These are phyloP conservation scores for Telenomus remus DNA, from an alignment of 1,140 invertebrate genomes.

Conservation along the genomic window DNA sequence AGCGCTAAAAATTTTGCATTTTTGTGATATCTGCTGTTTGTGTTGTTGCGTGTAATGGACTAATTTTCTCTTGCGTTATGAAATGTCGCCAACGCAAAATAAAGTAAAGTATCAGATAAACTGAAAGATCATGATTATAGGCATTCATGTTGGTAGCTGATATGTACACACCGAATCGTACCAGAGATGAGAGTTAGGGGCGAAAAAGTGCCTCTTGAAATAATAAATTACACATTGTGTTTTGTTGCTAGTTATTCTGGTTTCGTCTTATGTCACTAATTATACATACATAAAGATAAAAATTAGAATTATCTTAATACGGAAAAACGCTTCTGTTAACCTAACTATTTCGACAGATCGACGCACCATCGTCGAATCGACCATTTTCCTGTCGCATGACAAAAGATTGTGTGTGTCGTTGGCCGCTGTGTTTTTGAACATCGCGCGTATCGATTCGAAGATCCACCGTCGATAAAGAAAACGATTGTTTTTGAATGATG, in stretches of 20 bases:
- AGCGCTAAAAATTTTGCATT: constrained; percentile 56
- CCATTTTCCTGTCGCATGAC: neutral
- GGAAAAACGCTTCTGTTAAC: constrained; percentile 38
- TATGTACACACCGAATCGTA: constrained; percentile 56
- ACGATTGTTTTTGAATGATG: constrained; percentile 31
- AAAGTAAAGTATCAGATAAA: constrained; percentile 18
- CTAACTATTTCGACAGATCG: constrained; percentile 45
- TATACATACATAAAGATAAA: constrained; percentile 61
- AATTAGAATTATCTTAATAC: constrained; percentile 58
- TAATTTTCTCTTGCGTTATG: too few species aligned
- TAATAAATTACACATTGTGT: constrained; percentile 60
- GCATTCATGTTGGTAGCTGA: constrained; percentile 47
- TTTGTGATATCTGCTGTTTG: neutral
- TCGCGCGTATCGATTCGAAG: constrained; percentile 21
- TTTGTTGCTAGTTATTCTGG: constrained; percentile 62
- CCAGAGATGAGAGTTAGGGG: constrained; percentile 43
- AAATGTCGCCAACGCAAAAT: neutral
- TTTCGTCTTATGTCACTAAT: constrained; percentile 64
- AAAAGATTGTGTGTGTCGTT: neutral
- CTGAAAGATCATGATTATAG: constrained; percentile 42
- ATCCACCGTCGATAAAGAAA: constrained; percentile 17
- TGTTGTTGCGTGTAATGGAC: too few species aligned
- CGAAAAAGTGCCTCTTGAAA: constrained; percentile 54
- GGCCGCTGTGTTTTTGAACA: neutral
- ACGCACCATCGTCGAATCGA: constrained; percentile 51